Conservation (phyloP, 2,797 vertebrate species). For the Petrocephalus schoutedeni region DNA sequence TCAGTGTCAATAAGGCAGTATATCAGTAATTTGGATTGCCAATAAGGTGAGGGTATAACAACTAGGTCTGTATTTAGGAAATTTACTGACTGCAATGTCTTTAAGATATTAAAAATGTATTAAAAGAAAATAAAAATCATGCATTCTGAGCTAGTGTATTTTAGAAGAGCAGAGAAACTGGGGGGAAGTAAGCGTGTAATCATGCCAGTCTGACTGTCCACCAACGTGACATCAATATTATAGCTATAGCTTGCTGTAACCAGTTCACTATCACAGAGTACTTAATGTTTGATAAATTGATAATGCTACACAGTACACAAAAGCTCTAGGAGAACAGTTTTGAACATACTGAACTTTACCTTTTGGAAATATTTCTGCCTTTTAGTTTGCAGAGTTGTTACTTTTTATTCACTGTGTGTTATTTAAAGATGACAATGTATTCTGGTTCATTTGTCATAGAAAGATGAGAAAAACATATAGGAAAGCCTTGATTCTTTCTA, state of each 20-base stretch:
- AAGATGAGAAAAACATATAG: not conserved
- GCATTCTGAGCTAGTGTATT: not conserved
- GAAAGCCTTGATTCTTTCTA: not conserved
- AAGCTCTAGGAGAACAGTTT: not conserved
- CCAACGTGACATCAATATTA: slow-evolving; percentile 32
- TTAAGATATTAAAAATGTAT: not conserved
- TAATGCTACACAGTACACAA: slow-evolving; percentile 19
- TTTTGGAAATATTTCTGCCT: not conserved
- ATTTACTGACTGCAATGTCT: not conserved
- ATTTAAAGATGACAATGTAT: not conserved
- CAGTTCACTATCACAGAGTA: slow-evolving; percentile 33
- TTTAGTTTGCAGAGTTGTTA: not conserved
- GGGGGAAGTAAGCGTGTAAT: not conserved
- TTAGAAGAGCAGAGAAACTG: not conserved
- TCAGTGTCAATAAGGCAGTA: not conserved
- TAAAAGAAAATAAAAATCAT: not conserved
- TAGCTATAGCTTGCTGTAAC: slow-evolving; percentile 42
- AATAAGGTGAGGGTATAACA: not conserved
- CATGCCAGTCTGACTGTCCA: not conserved
- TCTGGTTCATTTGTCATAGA: not conserved
- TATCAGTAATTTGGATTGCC: not conserved
- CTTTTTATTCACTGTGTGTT: not conserved
- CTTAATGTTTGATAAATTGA: slow-evolving; percentile 29
- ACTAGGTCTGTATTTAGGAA: not conserved
- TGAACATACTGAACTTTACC: not conserved